phyloP scores from a whole-genome alignment of 2,797 vertebrate species.

The Staurois parvus region DNA sequence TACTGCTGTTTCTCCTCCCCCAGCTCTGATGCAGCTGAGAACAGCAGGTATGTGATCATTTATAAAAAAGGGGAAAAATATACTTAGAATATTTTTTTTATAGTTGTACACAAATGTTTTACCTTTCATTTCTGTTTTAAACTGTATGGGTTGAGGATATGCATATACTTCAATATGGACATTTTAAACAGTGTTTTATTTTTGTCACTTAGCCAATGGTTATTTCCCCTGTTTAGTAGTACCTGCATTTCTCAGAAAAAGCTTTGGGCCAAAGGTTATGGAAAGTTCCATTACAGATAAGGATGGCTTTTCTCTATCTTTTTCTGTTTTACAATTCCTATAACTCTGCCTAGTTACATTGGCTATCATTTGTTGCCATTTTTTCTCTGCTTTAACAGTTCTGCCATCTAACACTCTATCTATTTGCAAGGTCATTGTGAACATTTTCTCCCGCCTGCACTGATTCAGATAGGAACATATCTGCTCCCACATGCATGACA shows the following conservation, averaged over 20 bases:
- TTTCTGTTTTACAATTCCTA: neutral
- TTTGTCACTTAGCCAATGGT: no score
- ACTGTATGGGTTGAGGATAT: no score
- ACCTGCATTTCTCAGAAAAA: neutral
- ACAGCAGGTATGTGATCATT: no score
- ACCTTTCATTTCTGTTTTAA: no score
- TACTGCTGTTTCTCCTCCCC: no score
- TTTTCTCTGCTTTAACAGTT: neutral
- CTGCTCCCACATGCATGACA: neutral
- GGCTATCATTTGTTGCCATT: neutral
- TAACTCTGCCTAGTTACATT: neutral
- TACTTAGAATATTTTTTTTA: no score
- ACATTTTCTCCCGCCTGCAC: neutral
- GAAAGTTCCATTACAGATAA: neutral
- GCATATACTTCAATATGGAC: no score
- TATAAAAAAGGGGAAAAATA: no score
- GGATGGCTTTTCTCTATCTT: neutral
- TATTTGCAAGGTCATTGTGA: slow-evolving; percentile 12
- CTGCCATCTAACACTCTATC: neutral
- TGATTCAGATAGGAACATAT: slow-evolving; percentile 7
- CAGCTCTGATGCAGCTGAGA: no score
- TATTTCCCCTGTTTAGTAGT: neutral
- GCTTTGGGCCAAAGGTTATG: neutral
- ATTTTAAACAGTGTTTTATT: no score
- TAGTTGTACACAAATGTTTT: no score